Evolutionary conservation across 2,797 vertebrate genomes (phyloP), one percentile per base, ranked within the genome.

Genomic region (Hydrophis major): DNA sequence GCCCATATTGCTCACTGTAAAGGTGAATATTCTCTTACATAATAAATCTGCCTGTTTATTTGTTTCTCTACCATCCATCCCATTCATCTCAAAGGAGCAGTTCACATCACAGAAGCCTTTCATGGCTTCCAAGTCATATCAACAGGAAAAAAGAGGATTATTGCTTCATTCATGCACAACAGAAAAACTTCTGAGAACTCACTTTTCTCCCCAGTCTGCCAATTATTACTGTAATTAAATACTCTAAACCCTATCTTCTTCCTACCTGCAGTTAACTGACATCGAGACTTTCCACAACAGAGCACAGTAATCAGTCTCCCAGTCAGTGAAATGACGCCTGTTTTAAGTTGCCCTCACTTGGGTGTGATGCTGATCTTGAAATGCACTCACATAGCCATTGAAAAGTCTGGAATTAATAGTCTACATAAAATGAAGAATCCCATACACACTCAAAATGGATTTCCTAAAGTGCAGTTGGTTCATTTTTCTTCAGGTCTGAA

Each of bases 151-250:
- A 95, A 94, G 56, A 91, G 93, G 93, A 92, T 94, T 95, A 96
- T 96, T 96, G 95, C 83, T 95, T 90, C 89, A 92, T 95, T 90
- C 89, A 92, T 27, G 92, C 37, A 27, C 87, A 0, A 92, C 93
- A 93, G 94, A 95, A 96, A 96, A 96, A 96, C 96, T 96, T 96
- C 96, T 94, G 95, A 96, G 93, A 1, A 53, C 22, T 92, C 95
- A 91, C 93, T 96, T 94, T 93, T 78, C 74, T 90, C n/a, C 61
- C 66, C 47, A 10, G n/a, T 0, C 0, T 53, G 13, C 92, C 89
- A 12, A 1, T 4, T 14, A 25, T 20, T 27, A 4, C 4, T 16
- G 69, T 87, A 74, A 18, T 55, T 60, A 11, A 95, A 95, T 92
- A 94, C 88, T 93, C 91, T 89, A 91, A 92, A 25, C 60, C 92